These are phyloP conservation scores for Gymnarchus niloticus DNA, from an alignment of 2,113 vertebrate genomes.

Conservation along the genomic window DNA sequence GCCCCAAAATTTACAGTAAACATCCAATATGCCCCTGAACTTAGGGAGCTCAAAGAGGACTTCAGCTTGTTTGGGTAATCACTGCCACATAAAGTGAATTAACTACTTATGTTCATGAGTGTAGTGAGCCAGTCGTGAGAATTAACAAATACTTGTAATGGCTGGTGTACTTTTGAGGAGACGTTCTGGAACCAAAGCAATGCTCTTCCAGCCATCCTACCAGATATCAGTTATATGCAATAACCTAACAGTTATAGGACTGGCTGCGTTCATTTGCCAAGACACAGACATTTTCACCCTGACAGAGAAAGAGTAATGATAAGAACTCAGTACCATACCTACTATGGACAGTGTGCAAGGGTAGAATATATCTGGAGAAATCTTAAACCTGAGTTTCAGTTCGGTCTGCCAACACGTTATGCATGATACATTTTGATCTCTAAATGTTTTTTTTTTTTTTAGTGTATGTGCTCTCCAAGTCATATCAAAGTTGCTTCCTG, in stretches of 20 bases:
- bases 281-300: not conserved
- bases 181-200: too few relatives aligned
- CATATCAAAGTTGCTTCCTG: not conserved
- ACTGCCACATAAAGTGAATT: too few relatives aligned
- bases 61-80: too few relatives aligned
- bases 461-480: not conserved
- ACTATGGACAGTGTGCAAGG: not conserved
- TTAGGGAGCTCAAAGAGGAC: too few relatives aligned
- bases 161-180: too few relatives aligned
- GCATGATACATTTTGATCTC: not conserved
- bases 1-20: too few relatives aligned
- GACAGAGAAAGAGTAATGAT: not conserved
- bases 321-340: not conserved
- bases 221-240: too few relatives aligned
- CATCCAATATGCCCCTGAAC: too few relatives aligned
- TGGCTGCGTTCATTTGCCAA: not conserved
- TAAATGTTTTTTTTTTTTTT: not conserved
- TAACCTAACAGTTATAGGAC: not conserved
- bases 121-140: too few relatives aligned
- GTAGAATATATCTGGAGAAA: not conserved
- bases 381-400: not conserved
- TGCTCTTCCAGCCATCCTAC: too few relatives aligned
- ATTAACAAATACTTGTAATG: too few relatives aligned
- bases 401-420: not conserved
- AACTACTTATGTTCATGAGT: too few relatives aligned